A percentile compares a stretch with the other conserved stretches of the same genome.
Conservation (phyloP, 2,888 invertebrate genomes). For the Macrophya alboannulata region DNA sequence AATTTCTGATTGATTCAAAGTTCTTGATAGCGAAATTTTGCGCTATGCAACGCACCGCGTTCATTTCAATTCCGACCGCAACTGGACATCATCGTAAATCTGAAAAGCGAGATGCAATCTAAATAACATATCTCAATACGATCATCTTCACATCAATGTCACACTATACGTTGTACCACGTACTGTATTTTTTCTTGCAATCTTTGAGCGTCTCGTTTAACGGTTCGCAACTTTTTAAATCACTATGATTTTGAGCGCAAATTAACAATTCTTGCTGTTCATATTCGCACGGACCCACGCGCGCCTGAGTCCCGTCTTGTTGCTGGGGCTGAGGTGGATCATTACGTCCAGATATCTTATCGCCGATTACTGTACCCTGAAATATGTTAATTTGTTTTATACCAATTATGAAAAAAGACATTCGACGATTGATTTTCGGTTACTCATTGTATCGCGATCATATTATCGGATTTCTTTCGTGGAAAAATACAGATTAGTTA, state of each 20-base stretch:
- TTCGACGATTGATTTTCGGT: not conserved
- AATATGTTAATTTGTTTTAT: not conserved
- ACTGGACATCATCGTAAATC: constrained; percentile 10
- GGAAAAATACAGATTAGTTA: not conserved
- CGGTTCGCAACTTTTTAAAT: constrained; percentile 62
- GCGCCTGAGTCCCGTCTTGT: constrained; percentile 1
- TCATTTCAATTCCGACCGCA: not conserved
- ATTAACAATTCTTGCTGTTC: constrained; percentile 63
- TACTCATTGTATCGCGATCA: not conserved
- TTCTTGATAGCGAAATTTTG: not conserved
- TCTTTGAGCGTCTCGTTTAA: constrained; percentile 60
- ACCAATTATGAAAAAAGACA: not conserved
- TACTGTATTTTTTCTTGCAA: constrained; percentile 64
- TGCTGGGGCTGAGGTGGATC: constrained; percentile 54
- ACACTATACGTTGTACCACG: not conserved
- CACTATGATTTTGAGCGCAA: constrained; percentile 60
- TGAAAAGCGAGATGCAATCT: not conserved
- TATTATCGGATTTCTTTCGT: not conserved
- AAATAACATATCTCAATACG: not conserved
- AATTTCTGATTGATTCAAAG: not conserved
- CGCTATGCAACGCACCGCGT: not conserved
- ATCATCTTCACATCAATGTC: not conserved
- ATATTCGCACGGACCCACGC: constrained; percentile 60
- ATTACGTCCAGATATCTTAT: constrained; percentile 63
- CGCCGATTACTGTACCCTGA: constrained; percentile 61